These are phyloP conservation scores for Montipora sp. DNA, from an alignment of 64 coral and sea anemone genomes.

Conservation along the genomic window DNA sequence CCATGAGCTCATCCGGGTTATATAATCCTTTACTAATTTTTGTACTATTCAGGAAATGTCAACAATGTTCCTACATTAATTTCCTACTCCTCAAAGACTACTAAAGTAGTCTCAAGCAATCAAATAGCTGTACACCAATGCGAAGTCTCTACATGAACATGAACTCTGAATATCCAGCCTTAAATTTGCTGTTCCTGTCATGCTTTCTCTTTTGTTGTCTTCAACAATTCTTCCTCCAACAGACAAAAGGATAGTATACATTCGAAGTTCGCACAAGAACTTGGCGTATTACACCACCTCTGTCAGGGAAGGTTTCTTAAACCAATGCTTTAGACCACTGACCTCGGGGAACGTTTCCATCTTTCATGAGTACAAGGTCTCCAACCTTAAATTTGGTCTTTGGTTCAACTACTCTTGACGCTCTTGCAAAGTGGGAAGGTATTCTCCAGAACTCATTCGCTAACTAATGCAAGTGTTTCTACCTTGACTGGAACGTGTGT, in stretches of 20 bases:
- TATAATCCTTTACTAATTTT: too few species aligned
- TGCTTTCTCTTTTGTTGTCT: neutral
- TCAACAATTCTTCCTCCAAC: slow-evolving; percentile 46
- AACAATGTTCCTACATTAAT: too few species aligned
- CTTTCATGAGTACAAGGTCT: slow-evolving; percentile 14
- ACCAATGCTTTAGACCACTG: slow-evolving; percentile 66
- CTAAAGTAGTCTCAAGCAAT: too few species aligned
- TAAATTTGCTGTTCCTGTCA: too few species aligned
- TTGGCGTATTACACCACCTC: slow-evolving; percentile 51
- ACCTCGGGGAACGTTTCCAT: slow-evolving; percentile 29
- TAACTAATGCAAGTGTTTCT: slow-evolving; percentile 55
- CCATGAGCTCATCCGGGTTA: too few species aligned
- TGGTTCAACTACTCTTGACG: slow-evolving; percentile 55
- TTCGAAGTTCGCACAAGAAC: slow-evolving; percentile 54
- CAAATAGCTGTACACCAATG: too few species aligned
- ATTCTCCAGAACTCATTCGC: slow-evolving; percentile 67
- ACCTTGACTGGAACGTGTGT: slow-evolving; percentile 41
- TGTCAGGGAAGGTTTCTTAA: slow-evolving; percentile 53
- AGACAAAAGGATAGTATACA: slow-evolving; percentile 26
- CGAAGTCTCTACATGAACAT: too few species aligned
- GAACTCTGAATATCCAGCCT: too few species aligned
- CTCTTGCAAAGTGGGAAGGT: slow-evolving; percentile 64
- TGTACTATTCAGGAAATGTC: too few species aligned
- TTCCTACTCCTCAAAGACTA: too few species aligned
- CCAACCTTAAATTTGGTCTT: slow-evolving; percentile 61